Evolutionary conservation across 2,113 vertebrate genomes (phyloP).

Genomic region (Percopsis transmontana): DNA sequence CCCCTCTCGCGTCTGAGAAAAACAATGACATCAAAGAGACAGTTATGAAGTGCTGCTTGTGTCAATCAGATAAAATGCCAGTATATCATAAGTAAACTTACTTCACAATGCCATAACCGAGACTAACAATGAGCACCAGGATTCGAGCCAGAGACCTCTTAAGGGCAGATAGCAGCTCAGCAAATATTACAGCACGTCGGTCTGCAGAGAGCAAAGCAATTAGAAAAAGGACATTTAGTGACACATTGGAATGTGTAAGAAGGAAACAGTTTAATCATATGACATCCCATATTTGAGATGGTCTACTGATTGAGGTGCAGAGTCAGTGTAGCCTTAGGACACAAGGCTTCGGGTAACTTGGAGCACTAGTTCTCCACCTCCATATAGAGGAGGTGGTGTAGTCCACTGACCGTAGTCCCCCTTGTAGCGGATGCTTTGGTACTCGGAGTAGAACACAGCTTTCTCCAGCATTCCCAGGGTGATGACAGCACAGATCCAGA

Average conservation of each 20-base stretch:
- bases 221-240: background rate
- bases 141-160: slow-evolving; percentile 92
- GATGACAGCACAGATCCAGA: slow-evolving; percentile 95
- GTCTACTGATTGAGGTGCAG: no score
- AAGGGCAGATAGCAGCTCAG: slow-evolving; percentile 91
- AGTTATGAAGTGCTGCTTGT: background rate
- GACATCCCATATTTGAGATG: no score
- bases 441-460: slow-evolving; percentile 95
- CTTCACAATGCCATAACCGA: slow-evolving; percentile 96
- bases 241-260: no score
- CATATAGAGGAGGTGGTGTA: background rate
- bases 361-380: no score
- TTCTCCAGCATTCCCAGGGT: slow-evolving; percentile 95
- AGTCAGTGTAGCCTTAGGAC: no score
- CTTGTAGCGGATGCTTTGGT: slow-evolving; percentile 91
- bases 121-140: slow-evolving; percentile 92
- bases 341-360: no score
- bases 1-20: no score
- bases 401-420: slow-evolving; percentile 85
- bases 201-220: slow-evolving; percentile 68
- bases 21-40: no score
- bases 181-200: slow-evolving; percentile 88
- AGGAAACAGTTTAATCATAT: background rate
- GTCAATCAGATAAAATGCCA: background rate
- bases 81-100: slow-evolving; percentile 67